These are phyloP conservation scores for Orbicella faveolata DNA, from an alignment of 64 coral and sea anemone species.

Conservation along the genomic window DNA sequence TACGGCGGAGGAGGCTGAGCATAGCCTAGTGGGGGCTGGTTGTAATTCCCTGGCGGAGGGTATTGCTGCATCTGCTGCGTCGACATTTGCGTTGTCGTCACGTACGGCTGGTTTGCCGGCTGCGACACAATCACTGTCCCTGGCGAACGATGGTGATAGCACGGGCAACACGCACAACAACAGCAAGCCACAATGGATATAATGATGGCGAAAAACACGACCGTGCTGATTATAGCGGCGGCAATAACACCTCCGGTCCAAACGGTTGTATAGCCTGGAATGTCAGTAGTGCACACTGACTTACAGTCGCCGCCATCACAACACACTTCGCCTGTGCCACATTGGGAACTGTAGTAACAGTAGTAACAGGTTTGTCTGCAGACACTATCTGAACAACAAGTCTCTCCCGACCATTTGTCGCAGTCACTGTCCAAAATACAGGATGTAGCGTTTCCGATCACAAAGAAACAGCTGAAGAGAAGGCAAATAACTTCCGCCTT, in stretches of 20 bases:
- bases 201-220: slow-evolving; percentile 8
- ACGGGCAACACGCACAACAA: slow-evolving; percentile 48
- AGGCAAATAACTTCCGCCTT: too few species aligned
- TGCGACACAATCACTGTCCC: neutral
- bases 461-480: neutral
- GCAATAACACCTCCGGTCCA: neutral
- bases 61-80: neutral
- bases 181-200: slow-evolving; percentile 22
- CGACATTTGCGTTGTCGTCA: neutral
- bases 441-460: neutral
- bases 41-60: neutral
- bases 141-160: neutral
- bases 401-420: neutral
- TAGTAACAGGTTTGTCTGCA: neutral
- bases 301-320: neutral
- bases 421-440: neutral
- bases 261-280: neutral
- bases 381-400: neutral
- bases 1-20: neutral
- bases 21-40: neutral
- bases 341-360: neutral
- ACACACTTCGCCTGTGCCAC: neutral
- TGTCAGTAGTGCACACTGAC: too few species aligned
- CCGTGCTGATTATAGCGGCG: neutral
- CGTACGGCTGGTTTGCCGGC: neutral